Percentiles rank a stretch among this genome's conserved stretches.
Evolutionary conservation across 2,888 invertebrate genomes (phyloP).

Genomic region (Megastigmus dorsalis): DNA sequence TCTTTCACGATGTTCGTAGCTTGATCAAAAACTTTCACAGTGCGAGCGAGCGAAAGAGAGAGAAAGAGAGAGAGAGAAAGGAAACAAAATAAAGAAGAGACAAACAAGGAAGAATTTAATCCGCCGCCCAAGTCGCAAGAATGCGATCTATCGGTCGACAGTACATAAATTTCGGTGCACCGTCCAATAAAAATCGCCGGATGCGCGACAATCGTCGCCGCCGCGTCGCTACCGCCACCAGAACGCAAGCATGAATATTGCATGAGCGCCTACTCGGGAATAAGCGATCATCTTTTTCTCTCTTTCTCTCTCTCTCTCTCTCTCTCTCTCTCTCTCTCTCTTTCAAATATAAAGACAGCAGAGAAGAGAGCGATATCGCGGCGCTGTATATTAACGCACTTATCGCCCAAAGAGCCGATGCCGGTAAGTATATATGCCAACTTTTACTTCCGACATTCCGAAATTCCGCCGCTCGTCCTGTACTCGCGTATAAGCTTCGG

Average conservation of each 20-base stretch:
- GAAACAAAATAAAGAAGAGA: no score
- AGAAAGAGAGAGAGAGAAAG: neutral
- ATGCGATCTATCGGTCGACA: constrained; percentile 12
- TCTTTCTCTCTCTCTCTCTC: no score
- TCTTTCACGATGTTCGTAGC: no score
- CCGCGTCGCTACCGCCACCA: no score
- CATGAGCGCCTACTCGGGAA: neutral
- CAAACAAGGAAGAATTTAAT: constrained; percentile 11
- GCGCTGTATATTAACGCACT: neutral
- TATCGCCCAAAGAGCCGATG: neutral
- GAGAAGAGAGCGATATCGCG: neutral
- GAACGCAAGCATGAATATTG: no score
- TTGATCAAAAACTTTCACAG: neutral
- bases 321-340: no score
- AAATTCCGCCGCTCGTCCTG: no score
- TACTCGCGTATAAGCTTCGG: no score
- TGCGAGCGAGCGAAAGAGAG: no score
- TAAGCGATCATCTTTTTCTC: constrained; percentile 23
- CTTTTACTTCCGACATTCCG: constrained; percentile 30
- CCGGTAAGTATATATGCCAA: neutral
- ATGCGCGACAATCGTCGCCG: constrained; percentile 26
- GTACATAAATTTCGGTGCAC: constrained; percentile 38
- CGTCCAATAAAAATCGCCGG: constrained; percentile 33
- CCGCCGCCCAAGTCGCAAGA: constrained; percentile 29
- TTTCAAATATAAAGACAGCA: neutral